Evolutionary conservation across 1,140 invertebrate genomes (phyloP), one percentile per base, ranked within the genome.

Genomic region (Mylabris phalerata): DNA sequence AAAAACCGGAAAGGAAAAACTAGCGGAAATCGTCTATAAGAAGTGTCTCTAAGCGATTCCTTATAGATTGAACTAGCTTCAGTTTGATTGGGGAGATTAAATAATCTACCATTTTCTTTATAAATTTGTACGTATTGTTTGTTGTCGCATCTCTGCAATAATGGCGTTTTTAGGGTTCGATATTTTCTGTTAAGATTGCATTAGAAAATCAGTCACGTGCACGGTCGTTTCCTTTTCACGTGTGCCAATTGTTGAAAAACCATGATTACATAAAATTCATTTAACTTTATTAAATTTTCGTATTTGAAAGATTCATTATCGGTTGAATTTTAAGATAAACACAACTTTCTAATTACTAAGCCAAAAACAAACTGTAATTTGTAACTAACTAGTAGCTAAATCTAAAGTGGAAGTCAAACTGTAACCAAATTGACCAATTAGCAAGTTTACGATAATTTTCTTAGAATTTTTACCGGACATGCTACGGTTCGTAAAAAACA

Each of bases 331-430:
- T 19, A 44, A 42, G 50, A 54, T 42, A 40, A 50, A 42, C 44
- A 46, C 46, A 56, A 60, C 47, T 60, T 50, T 55, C 51, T 60
- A 60, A 60, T 60, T 60, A 51, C 10, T 55, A 55, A 42, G 52
- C 19, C 19, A 19, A 49, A 60, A 60, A 60, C 59, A 55, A 42
- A 24, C 52, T 49, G 42, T 56, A 60, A 60, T 60, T 60, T 60
- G 44, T 50, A 41, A 45, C 26, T 50, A 48, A 55, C 58, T 57
- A 46, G 46, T 57, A 57, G 19, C 38, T 40, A 49, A 57, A 46
- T 50, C 49, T 41, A 46, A 59, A 11, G 10, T 44, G 4, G 4
- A 32, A 32, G 32, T 32, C 4, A 32, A 32, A 3, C 42, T 40
- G 9, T n/a, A 48, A 59, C 50, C 41, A 50, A 27, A 10, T 59